Evolutionary conservation across 2,113 vertebrate genomes (phyloP).

Genomic region (Oenanthe oenanthe): DNA sequence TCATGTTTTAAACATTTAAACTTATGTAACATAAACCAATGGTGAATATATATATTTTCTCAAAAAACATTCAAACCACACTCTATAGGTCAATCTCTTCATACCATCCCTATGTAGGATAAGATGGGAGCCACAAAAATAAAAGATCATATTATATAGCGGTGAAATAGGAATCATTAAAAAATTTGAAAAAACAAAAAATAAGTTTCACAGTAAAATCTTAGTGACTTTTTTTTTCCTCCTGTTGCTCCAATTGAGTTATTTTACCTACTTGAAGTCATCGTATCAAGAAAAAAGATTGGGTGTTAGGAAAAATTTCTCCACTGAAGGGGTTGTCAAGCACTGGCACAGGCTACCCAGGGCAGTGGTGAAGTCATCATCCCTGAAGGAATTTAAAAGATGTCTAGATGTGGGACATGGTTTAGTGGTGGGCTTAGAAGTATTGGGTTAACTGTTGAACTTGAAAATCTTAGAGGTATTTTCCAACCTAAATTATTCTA

Average conservation of each 20-base stretch:
- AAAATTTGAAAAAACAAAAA: background rate
- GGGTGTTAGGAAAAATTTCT: background rate
- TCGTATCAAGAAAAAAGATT: background rate
- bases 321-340: background rate
- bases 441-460: background rate
- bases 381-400: background rate
- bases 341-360: background rate
- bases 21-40: background rate
- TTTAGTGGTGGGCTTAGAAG: background rate
- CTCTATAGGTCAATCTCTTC: background rate
- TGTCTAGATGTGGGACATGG: background rate
- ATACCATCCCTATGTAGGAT: background rate
- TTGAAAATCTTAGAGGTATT: background rate
- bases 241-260: background rate
- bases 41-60: background rate
- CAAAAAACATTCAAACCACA: background rate
- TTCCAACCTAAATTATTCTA: background rate
- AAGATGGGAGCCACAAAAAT: background rate
- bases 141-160: background rate
- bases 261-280: background rate
- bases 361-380: background rate
- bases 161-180: accelerated
- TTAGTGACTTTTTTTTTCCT: background rate
- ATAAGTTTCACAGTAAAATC: background rate
- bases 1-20: background rate